These are phyloP conservation scores for Heliconius himera DNA, from an alignment of 1,140 invertebrate genomes.

Conservation along the genomic window DNA sequence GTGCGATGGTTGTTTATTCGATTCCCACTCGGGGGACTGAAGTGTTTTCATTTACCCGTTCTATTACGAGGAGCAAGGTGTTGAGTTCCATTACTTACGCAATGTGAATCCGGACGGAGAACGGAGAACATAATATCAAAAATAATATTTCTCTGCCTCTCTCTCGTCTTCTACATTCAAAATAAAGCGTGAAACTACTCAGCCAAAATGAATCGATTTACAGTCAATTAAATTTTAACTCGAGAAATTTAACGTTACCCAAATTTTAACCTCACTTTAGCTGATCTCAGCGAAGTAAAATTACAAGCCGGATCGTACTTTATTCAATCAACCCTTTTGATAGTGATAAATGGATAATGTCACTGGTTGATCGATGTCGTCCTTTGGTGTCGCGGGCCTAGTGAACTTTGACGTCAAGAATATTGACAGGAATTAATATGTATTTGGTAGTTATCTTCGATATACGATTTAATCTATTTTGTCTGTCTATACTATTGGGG, in stretches of 20 bases:
- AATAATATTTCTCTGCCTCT: too few relatives aligned
- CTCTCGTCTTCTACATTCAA: neutral
- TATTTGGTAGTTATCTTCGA: neutral
- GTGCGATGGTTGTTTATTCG: too few relatives aligned
- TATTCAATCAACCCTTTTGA: slow-evolving; percentile 67
- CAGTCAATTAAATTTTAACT: neutral
- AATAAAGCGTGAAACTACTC: too few relatives aligned
- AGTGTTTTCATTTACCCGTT: too few relatives aligned
- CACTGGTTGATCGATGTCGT: slow-evolving; percentile 54
- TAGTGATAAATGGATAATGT: slow-evolving; percentile 65
- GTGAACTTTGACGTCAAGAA: slow-evolving; percentile 12
- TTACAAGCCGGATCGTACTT: slow-evolving; percentile 41
- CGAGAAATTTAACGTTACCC: neutral
- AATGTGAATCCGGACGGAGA: too few relatives aligned
- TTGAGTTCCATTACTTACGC: too few relatives aligned
- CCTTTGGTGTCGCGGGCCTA: slow-evolving; percentile 30
- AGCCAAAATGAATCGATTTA: neutral
- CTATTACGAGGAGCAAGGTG: too few relatives aligned
- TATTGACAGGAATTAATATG: slow-evolving; percentile 9
- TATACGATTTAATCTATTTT: neutral
- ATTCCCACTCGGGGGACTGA: too few relatives aligned
- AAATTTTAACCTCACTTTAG: neutral
- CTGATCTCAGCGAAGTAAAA: slow-evolving; percentile 24
- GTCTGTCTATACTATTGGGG: too few relatives aligned
- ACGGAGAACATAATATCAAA: too few relatives aligned